Evolutionary conservation across 2,113 vertebrate genomes (phyloP).

Genomic region (Coturnix japonica): DNA sequence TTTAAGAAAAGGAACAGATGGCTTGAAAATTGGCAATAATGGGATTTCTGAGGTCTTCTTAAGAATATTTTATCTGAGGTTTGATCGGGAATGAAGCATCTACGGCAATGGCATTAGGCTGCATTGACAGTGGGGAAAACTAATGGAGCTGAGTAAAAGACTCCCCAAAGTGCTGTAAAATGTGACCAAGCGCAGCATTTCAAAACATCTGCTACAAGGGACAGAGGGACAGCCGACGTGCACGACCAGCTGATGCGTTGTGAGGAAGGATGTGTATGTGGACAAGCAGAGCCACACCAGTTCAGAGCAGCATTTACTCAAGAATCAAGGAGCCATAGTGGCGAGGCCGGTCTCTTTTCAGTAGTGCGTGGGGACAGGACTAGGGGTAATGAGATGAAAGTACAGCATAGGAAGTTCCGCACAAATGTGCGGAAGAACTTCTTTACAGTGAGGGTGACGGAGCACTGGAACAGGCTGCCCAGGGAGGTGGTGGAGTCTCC

Average conservation of each 20-base stretch:
- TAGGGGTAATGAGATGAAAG: too few species aligned
- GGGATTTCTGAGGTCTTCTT: constrained; percentile 30
- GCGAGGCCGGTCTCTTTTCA: too few species aligned
- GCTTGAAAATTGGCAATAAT: constrained; percentile 28
- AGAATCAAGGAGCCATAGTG: too few species aligned
- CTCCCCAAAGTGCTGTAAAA: neutral
- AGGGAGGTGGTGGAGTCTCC: too few species aligned
- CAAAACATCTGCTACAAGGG: neutral
- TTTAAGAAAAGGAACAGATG: constrained; percentile 38
- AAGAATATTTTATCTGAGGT: neutral
- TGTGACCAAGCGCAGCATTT: neutral
- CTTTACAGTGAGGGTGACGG: too few species aligned
- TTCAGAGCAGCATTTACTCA: neutral
- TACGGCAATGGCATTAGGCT: neutral
- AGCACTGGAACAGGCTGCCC: too few species aligned
- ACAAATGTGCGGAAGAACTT: too few species aligned
- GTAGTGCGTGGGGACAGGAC: too few species aligned
- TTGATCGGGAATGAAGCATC: neutral
- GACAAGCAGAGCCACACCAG: neutral
- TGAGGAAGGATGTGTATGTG: accelerated
- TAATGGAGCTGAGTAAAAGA: neutral
- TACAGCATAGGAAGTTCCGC: too few species aligned
- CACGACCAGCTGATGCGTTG: neutral
- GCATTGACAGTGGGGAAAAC: neutral
- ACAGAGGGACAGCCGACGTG: neutral